phyloP scores from a whole-genome alignment of 2,888 invertebrate species.

The Epistrophe grossulariae region DNA sequence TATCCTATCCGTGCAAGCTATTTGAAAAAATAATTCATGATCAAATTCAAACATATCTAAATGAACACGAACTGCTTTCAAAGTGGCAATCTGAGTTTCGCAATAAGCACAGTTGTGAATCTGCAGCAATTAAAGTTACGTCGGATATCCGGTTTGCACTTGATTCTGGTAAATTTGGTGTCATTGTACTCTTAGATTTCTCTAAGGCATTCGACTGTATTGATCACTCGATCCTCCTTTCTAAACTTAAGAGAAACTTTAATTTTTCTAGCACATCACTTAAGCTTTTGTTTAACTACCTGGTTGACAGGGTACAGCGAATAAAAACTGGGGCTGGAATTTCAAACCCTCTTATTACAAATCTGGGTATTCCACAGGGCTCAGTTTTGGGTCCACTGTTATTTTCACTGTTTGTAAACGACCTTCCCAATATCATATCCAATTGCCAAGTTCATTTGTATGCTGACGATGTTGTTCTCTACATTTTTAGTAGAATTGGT shows the following conservation, averaged over 20 bases:
- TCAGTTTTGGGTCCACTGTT: neutral
- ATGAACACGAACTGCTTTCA: neutral
- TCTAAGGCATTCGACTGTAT: constrained; percentile 11
- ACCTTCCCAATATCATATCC: too few relatives aligned
- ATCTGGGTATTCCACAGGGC: neutral
- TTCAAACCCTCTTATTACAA: neutral
- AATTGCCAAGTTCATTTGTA: too few relatives aligned
- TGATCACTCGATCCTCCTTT: constrained; percentile 15
- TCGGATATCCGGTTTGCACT: neutral
- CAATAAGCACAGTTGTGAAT: too few relatives aligned
- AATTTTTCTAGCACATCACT: neutral
- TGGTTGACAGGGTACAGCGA: neutral
- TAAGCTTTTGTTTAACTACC: neutral
- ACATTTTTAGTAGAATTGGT: too few relatives aligned
- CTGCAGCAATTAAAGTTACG: neutral
- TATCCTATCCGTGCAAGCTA: neutral
- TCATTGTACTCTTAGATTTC: neutral
- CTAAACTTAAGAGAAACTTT: too few relatives aligned
- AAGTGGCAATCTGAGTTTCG: constrained; percentile 7
- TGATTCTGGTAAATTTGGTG: constrained; percentile 1
- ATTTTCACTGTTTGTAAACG: too few relatives aligned
- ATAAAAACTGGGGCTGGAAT: neutral
- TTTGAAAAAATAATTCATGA: constrained; percentile 19
- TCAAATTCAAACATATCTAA: constrained; percentile 10
- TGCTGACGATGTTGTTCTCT: too few relatives aligned